A percentile compares a stretch with the other conserved stretches of the same genome.
These are phyloP conservation scores for Oncorhynchus kisutch DNA, from an alignment of 2,113 vertebrate species.

Conservation along the genomic window DNA sequence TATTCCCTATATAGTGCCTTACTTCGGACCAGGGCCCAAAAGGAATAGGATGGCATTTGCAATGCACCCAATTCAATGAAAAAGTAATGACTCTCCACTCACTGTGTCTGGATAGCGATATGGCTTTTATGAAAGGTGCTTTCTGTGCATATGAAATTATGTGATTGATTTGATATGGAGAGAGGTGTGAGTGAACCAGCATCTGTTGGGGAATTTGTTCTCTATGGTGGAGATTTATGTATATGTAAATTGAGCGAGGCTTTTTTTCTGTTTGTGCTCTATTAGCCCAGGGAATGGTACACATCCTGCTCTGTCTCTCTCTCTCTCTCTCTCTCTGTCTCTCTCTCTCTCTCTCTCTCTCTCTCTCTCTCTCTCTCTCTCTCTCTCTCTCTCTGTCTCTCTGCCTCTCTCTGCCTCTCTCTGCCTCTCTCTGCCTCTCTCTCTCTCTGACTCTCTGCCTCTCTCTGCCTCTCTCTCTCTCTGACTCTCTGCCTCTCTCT, in stretches of 20 bases:
- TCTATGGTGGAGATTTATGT: background rate
- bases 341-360: background rate
- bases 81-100: background rate
- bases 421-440: too few relatives aligned
- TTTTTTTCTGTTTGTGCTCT: background rate
- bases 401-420: conserved; percentile 34
- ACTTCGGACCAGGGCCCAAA: too few relatives aligned
- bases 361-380: background rate
- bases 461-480: background rate
- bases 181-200: background rate
- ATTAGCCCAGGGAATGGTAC: too few relatives aligned
- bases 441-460: too few relatives aligned
- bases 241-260: background rate
- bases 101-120: background rate
- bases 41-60: too few relatives aligned
- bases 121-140: background rate
- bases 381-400: background rate
- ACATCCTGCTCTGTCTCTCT: too few relatives aligned
- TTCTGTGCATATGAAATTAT: background rate
- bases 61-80: too few relatives aligned
- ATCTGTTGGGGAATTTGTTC: background rate
- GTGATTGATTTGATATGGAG: background rate
- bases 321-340: background rate
- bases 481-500: background rate
- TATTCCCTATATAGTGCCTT: too few relatives aligned